These are phyloP conservation scores for Thinocorus orbignyianus DNA, from an alignment of 2,113 vertebrate genomes.

Conservation along the genomic window DNA sequence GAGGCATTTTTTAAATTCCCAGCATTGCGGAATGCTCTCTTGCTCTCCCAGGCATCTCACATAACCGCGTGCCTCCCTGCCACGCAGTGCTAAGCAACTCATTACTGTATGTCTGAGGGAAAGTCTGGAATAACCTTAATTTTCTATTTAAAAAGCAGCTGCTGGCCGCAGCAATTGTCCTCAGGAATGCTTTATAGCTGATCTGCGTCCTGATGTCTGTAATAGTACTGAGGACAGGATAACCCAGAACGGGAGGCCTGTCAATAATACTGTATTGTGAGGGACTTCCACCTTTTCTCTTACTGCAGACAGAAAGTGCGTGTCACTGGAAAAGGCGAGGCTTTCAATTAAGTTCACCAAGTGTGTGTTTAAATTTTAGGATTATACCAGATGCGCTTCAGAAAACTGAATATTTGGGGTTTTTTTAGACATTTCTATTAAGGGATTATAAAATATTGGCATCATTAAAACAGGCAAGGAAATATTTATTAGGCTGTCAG, in stretches of 20 bases:
- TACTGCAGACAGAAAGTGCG: background rate
- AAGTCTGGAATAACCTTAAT: background rate
- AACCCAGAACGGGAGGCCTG: background rate
- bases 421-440: background rate
- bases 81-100: background rate
- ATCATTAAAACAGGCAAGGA: background rate
- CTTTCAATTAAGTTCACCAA: background rate
- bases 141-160: conserved; percentile 42
- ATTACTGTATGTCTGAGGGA: background rate
- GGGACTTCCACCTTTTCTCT: conserved; percentile 40
- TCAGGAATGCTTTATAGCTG: conserved; percentile 35
- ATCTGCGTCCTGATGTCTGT: background rate
- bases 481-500: background rate
- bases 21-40: background rate
- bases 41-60: conserved; percentile 45
- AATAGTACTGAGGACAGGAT: background rate
- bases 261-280: background rate
- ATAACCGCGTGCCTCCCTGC: background rate
- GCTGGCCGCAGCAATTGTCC: background rate
- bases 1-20: conserved; percentile 36
- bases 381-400: background rate
- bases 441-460: background rate
- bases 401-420: background rate
- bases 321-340: background rate
- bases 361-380: conserved; percentile 7